Conservation (phyloP, 2,797 vertebrate genomes). For the Lerista edwardsae region DNA sequence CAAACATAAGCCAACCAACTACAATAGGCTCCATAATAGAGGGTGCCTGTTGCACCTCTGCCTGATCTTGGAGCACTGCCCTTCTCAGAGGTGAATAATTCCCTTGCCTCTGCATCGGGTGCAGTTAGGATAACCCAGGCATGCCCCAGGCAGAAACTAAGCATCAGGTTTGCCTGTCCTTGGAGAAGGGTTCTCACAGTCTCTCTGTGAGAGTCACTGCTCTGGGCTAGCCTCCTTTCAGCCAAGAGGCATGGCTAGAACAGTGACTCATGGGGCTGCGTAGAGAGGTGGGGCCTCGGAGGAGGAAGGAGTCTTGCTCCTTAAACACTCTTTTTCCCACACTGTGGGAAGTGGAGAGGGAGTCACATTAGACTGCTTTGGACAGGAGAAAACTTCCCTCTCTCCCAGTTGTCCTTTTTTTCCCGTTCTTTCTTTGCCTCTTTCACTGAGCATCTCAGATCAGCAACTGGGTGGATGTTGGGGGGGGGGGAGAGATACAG, state of each 20-base stretch:
- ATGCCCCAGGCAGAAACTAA: too few species aligned
- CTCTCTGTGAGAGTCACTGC: not conserved
- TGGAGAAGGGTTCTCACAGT: not conserved
- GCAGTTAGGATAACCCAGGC: not conserved
- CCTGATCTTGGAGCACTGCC: not conserved
- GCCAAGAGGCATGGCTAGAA: not conserved
- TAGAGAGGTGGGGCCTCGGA: too few species aligned
- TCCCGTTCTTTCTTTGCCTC: not conserved
- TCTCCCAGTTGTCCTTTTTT: not conserved
- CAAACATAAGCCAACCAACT: not conserved
- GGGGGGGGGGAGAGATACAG: conserved; percentile 35
- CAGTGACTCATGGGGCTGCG: not conserved
- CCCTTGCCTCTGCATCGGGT: not conserved
- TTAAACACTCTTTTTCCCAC: not conserved
- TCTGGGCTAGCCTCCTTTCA: not conserved
- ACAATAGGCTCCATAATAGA: not conserved
- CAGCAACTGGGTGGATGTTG: too few species aligned
- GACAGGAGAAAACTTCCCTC: not conserved
- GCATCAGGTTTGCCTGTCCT: not conserved
- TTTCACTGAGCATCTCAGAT: not conserved
- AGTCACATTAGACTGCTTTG: too few species aligned
- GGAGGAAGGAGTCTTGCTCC: too few species aligned
- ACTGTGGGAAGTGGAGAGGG: too few species aligned
- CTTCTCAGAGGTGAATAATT: not conserved
- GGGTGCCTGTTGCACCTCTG: not conserved